Conservation (phyloP, 1,140 invertebrate species). For the Neodiprion fabricii region DNA sequence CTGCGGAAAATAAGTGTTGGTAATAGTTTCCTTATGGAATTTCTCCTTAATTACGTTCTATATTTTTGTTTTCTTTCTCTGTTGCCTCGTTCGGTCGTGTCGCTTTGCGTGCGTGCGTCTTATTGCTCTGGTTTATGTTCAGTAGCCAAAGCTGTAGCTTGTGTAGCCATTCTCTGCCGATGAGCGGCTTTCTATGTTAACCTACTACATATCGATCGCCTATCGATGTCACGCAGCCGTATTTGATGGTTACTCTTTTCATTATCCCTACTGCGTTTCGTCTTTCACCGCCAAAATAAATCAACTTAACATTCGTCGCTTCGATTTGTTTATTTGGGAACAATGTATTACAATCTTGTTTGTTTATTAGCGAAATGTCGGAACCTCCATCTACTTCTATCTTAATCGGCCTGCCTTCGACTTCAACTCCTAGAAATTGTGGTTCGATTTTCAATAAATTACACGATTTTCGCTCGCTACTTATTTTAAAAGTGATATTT, state of each 20-base stretch:
- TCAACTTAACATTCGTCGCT: slow-evolving; percentile 4
- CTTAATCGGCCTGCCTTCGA: slow-evolving; percentile 11
- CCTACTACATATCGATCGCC: slow-evolving; percentile 7
- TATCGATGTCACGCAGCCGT: background rate
- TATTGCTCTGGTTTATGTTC: background rate
- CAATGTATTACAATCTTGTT: slow-evolving; percentile 14
- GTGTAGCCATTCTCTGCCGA: slow-evolving; percentile 17
- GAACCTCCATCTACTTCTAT: slow-evolving; percentile 12
- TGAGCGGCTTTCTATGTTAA: slow-evolving; percentile 14
- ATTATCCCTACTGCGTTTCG: slow-evolving; percentile 15
- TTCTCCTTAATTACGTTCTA: background rate
- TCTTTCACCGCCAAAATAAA: slow-evolving; percentile 15
- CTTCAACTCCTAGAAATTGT: slow-evolving; percentile 15
- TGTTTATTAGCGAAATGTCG: slow-evolving; percentile 11
- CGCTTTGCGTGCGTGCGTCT: too few relatives aligned
- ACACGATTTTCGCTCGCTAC: slow-evolving; percentile 11
- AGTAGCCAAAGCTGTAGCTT: slow-evolving; percentile 15
- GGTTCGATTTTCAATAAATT: slow-evolving; percentile 9
- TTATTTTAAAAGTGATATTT: background rate
- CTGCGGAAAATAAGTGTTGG: slow-evolving; percentile 10
- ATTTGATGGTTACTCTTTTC: background rate
- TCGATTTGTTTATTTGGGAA: slow-evolving; percentile 17
- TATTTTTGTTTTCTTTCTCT: slow-evolving; percentile 3
- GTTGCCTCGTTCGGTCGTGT: background rate
- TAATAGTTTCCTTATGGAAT: background rate